Base-by-base conservation (phyloP, 2,797 vertebrate species). In the Acanthurus lineatus region DNA sequence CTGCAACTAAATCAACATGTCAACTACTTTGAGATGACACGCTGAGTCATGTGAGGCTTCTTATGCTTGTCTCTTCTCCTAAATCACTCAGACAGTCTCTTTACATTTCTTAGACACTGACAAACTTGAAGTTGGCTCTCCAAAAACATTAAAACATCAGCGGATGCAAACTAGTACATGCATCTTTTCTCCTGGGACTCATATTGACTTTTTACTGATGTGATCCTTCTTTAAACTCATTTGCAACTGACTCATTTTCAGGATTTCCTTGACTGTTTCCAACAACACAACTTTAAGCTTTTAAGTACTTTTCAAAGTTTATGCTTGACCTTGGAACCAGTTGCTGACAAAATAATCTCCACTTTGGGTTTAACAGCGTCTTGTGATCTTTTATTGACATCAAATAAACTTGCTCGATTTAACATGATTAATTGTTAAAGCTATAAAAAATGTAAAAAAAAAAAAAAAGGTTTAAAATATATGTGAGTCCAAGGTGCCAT, bases 1-100 rank as follows among this genome's bases (percentile, higher is more conserved):
- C 48, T 28, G 32, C 49, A 32, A 20, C 57, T 53, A 63, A 73
- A 72, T 68, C 70, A 71, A 80, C 63, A 38, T 65, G 76, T 72
- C 76, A 63, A 42, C 64, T 52, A 28, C 59, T 84, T 65, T 49
- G 15, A 76, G 35, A 81, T 28, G 42, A 68, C 22, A 19, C 16
- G 61, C 65, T 54, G 52, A 14, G 15, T 81, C 58, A 72, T 61
- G 56, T 42, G 38, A 16, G n/a, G 59, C 47, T 52, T 59, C 49
- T 48, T 60, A 45, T 68, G 15, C 59, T 58, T n/a, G 6, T 54
- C 58, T 11, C 48, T 61, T 76, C n/a, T 28, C 6, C 51, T 42
- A 62, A 45, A 74, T 65, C 51, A 25, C 53, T 62, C 62, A 25
- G 12, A 6, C 9, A 10, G 17, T 45, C 19, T 64, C 40, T n/a